phyloP scores from a whole-genome alignment of 2,113 vertebrate genomes.

The Geococcyx californianus region DNA sequence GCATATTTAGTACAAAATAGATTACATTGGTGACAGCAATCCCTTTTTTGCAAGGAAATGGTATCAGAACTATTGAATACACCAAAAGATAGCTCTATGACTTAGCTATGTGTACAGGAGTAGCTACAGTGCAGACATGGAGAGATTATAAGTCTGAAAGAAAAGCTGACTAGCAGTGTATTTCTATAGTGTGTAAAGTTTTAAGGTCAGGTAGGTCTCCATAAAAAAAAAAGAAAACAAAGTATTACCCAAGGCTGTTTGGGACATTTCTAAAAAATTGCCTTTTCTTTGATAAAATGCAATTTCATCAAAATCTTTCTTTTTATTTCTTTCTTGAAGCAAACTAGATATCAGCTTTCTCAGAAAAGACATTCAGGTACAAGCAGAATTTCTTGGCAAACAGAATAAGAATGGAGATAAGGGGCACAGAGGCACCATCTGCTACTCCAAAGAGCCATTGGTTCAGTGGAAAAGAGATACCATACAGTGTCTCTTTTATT shows the following conservation, averaged over 20 bases:
- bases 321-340: not conserved
- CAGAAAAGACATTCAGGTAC: not conserved
- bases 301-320: not conserved
- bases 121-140: not conserved
- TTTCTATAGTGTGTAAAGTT: not conserved
- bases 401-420: not conserved
- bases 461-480: not conserved
- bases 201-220: not conserved
- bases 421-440: not conserved
- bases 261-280: slow-evolving; percentile 4
- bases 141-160: not conserved
- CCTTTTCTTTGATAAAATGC: not conserved
- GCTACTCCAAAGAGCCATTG: not conserved
- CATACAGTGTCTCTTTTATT: not conserved
- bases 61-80: not conserved
- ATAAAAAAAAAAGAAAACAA: not conserved
- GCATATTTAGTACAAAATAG: not conserved
- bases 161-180: not conserved
- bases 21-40: not conserved
- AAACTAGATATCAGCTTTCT: not conserved
- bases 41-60: not conserved
- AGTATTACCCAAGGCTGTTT: not conserved
- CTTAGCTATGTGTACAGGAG: not conserved
- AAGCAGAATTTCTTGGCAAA: not conserved
- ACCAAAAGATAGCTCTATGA: not conserved